Base-by-base conservation (phyloP, 2,113 vertebrate species). In the Petrocephalus microphthalmus region DNA sequence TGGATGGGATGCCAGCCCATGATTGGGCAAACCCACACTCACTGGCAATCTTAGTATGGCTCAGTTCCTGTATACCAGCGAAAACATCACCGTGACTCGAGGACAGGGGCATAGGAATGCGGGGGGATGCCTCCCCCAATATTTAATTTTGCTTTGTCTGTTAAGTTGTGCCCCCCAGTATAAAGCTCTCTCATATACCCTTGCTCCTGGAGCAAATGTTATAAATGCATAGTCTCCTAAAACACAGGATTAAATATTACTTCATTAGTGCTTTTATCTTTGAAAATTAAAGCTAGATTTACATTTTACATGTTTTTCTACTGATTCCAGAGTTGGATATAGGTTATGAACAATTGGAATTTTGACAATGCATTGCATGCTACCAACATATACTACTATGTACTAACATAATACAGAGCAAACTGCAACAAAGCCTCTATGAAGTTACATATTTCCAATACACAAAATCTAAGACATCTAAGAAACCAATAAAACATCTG, bases 401-500 rank as follows among this genome's bases (percentile, higher is more conserved):
- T 60, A 60, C 7, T 25, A 37, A 17, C 13, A 74, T 6, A 74
- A 37, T 37, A 74, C 78, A 47, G 78, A 7, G 5, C 37, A 45
- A 7, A 82, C n/a, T 82, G 78, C 42, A 82, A 47, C 57, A 33
- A 74, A 67, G 57, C n/a, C 42, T 25, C 29, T 87, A 13, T 53
- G 20, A 67, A 67, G 45, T 47, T 49, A 8, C 25, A 71, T 54
- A 88, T 78, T 81, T 88, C 87, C 51, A 25, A 53, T 20, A 33
- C 45, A 54, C 47, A 11, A 52, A 81, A 54, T 56, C 4, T 81
- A 37, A 88, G 29, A 78, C 37, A 81, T 20, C 29, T 51, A 49
- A 78, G n/a, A 88, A 88, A 33, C 49, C 71, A 88, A 88, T 42
- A 81, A 54, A 51, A n/a, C 51, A 37, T 54, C 67, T 67, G 78